Conservation (phyloP, 1,140 invertebrate species). For the Magallana angulata region DNA sequence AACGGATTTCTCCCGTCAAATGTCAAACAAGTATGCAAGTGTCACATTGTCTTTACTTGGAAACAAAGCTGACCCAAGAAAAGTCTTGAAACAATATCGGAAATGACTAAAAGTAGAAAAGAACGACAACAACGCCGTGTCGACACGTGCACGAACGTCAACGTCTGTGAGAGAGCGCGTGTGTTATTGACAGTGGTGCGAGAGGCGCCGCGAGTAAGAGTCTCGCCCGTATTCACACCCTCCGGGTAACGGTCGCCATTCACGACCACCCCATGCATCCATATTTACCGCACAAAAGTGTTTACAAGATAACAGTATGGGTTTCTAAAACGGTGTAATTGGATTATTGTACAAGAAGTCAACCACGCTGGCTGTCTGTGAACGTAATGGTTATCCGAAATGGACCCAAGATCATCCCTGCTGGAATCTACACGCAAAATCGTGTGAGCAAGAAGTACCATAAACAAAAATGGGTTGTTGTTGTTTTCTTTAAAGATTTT, state of each 20-base stretch:
- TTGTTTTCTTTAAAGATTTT: neutral
- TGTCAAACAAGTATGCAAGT: slow-evolving; percentile 22
- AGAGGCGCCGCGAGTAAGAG: neutral
- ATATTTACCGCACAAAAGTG: slow-evolving; percentile 9
- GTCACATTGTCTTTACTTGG: neutral
- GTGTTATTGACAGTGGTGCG: slow-evolving; percentile 12
- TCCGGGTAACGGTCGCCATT: neutral
- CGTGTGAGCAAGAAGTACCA: too few relatives aligned
- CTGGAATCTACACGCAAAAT: too few relatives aligned
- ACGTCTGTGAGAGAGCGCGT: neutral
- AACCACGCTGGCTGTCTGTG: neutral
- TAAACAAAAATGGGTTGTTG: too few relatives aligned
- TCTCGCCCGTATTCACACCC: slow-evolving; percentile 27
- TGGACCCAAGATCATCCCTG: neutral
- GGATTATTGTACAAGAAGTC: slow-evolving; percentile 28
- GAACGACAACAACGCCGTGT: neutral
- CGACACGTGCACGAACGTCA: slow-evolving; percentile 20
- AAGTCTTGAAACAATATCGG: slow-evolving; percentile 11
- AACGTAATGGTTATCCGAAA: neutral
- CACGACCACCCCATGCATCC: neutral
- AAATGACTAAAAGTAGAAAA: slow-evolving; percentile 21
- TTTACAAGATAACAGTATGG: slow-evolving; percentile 25
- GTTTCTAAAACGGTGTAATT: slow-evolving; percentile 18
- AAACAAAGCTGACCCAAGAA: slow-evolving; percentile 3
- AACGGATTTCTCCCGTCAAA: neutral